Conservation (phyloP, 2,888 invertebrate species). For the Leptopilina syphax region DNA sequence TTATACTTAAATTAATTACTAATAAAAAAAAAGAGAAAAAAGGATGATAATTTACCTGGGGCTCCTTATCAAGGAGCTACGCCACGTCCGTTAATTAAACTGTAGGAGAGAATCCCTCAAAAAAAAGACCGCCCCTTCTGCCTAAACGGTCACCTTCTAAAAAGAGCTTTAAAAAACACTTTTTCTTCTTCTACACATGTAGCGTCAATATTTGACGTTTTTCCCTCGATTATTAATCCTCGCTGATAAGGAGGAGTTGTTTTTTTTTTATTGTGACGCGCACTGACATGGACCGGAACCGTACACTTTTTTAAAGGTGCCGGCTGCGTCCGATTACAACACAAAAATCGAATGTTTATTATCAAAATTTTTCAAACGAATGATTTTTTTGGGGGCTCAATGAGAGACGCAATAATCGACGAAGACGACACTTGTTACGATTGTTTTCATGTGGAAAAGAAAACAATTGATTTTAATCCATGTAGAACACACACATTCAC, state of each 20-base stretch:
- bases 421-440: slow-evolving; percentile 42
- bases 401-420: slow-evolving; percentile 39
- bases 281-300: slow-evolving; percentile 34
- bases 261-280: slow-evolving; percentile 40
- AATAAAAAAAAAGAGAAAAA: no score
- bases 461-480: slow-evolving; percentile 32
- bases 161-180: slow-evolving; percentile 23
- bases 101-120: slow-evolving; percentile 48
- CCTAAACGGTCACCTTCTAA: slow-evolving; percentile 41
- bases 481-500: slow-evolving; percentile 42
- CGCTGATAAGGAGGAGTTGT: neutral
- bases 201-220: neutral
- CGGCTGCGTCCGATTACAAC: slow-evolving; percentile 27
- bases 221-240: no score
- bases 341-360: neutral
- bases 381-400: neutral
- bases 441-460: slow-evolving; percentile 61
- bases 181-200: slow-evolving; percentile 29
- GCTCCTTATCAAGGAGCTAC: slow-evolving; percentile 67
- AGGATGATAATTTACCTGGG: slow-evolving; percentile 59
- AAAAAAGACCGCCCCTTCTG: slow-evolving; percentile 45
- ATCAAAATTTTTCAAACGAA: no score
- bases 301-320: slow-evolving; percentile 17
- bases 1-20: no score
- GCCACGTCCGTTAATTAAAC: slow-evolving; percentile 53